These are phyloP conservation scores for Dysmachus trigonus DNA, from an alignment of 2,888 invertebrate genomes.

Conservation along the genomic window DNA sequence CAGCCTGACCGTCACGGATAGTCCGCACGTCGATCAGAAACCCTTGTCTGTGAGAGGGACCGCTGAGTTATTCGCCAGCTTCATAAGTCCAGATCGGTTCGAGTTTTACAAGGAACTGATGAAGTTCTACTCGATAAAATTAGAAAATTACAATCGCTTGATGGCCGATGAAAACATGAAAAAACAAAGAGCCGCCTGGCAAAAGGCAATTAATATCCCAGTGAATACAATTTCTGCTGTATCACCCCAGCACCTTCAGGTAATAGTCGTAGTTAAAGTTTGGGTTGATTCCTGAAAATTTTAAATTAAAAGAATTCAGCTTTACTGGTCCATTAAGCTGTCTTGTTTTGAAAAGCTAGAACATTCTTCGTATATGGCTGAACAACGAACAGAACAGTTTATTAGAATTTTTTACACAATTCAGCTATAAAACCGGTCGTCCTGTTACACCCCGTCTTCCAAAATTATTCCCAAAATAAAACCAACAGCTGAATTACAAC, in stretches of 20 bases:
- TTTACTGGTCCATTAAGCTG: too few relatives aligned
- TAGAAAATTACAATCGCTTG: constrained; percentile 70
- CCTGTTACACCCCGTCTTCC: too few relatives aligned
- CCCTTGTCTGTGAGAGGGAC: neutral
- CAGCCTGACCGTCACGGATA: neutral
- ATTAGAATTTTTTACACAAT: too few relatives aligned
- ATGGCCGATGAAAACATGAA: constrained; percentile 71
- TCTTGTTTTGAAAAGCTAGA: too few relatives aligned
- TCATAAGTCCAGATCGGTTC: constrained; percentile 67
- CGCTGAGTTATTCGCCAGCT: constrained; percentile 55
- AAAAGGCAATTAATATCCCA: constrained; percentile 87
- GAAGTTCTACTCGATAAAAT: constrained; percentile 69
- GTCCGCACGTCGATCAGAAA: neutral
- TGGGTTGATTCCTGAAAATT: neutral
- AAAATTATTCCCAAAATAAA: too few relatives aligned
- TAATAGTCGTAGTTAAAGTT: constrained; percentile 11
- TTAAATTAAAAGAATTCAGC: neutral
- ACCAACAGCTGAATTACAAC: too few relatives aligned
- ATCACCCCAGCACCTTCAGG: constrained; percentile 72
- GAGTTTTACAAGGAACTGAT: constrained; percentile 69
- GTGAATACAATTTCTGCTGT: constrained; percentile 86
- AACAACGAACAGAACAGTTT: too few relatives aligned
- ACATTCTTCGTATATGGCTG: too few relatives aligned
- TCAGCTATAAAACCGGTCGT: too few relatives aligned
- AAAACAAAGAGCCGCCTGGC: constrained; percentile 82